These are phyloP conservation scores for Pachyseris speciosa DNA, from an alignment of 64 coral and sea anemone genomes.

Conservation along the genomic window DNA sequence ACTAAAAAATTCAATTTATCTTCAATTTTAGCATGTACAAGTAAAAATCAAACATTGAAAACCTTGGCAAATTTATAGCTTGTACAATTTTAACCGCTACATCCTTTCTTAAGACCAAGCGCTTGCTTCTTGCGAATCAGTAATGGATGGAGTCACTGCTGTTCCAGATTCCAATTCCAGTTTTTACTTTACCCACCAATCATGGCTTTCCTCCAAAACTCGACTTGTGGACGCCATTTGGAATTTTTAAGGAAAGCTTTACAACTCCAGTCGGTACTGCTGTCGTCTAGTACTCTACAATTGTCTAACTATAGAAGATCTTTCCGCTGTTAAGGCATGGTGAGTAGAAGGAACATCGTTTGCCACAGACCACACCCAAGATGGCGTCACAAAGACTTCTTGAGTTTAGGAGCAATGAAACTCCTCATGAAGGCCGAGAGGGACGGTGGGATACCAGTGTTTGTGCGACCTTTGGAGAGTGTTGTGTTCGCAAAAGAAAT, in stretches of 20 bases:
- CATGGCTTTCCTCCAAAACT: no score
- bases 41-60: no score
- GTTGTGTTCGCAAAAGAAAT: slow-evolving; percentile 73
- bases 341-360: neutral
- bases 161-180: neutral
- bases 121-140: no score
- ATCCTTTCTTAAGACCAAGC: no score
- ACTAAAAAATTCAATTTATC: no score
- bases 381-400: slow-evolving; percentile 19
- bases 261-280: no score
- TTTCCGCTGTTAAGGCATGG: neutral
- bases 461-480: slow-evolving; percentile 36
- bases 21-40: no score
- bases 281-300: neutral
- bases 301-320: neutral
- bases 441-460: slow-evolving; percentile 50
- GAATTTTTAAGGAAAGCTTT: neutral
- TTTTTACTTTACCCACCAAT: no score
- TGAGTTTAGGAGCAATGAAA: slow-evolving; percentile 84
- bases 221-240: no score
- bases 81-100: no score
- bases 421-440: slow-evolving; percentile 82
- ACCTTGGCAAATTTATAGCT: no score
- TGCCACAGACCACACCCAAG: neutral
- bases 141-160: no score